Evolutionary conservation across 2,113 vertebrate species (phyloP).

Genomic region (Python bivittatus): DNA sequence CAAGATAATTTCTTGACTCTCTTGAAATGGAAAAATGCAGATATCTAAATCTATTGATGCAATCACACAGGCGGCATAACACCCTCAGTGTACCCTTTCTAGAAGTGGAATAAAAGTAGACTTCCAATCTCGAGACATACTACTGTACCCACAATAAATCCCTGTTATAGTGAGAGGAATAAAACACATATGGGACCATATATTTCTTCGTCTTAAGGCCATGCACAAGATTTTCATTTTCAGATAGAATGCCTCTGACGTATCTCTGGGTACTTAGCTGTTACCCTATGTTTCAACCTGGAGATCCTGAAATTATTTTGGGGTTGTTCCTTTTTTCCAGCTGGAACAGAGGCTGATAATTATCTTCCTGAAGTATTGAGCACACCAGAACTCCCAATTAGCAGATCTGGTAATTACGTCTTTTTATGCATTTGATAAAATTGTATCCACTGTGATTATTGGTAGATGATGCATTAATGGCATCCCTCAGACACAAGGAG

Average conservation of each 20-base stretch:
- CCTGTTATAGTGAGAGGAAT: too few relatives aligned
- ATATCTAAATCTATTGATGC: background rate
- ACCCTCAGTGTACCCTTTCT: too few relatives aligned
- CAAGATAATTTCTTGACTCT: background rate
- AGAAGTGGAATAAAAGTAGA: too few relatives aligned
- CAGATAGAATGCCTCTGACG: background rate
- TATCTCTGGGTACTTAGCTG: too few relatives aligned
- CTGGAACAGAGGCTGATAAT: background rate
- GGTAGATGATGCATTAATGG: background rate
- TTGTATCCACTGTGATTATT: background rate
- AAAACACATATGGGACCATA: background rate
- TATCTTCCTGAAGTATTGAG: background rate
- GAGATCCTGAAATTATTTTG: background rate
- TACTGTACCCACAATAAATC: too few relatives aligned
- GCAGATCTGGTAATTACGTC: background rate
- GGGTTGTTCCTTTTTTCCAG: background rate
- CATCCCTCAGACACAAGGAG: accelerated
- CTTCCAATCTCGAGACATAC: too few relatives aligned
- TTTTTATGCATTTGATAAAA: background rate
- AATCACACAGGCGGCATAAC: too few relatives aligned
- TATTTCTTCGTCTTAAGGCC: background rate
- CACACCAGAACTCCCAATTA: background rate
- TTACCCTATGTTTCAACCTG: background rate
- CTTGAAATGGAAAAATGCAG: too few relatives aligned
- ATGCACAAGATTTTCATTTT: background rate